Base-by-base conservation (phyloP, 1,140 invertebrate genomes). In the Pachypeltis micranthus region DNA sequence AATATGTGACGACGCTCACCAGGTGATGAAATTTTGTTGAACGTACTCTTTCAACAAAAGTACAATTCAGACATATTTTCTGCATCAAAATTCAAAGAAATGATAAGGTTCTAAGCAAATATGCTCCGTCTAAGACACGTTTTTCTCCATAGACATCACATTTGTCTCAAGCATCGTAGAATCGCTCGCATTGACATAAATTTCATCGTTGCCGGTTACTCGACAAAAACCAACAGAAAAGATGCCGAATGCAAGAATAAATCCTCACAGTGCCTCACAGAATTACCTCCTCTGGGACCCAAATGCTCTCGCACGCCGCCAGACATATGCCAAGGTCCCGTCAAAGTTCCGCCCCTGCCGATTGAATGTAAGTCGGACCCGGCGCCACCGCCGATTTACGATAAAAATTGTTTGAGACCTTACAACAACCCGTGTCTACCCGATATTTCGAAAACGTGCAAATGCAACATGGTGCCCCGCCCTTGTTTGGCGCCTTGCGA, bases 401-500 rank as follows among this genome's bases (percentile, higher is more conserved):
- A 51, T 21, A 14, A 4, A 51, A 16, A 21, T 24, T 62, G 44
- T 25, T n/a, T 51, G 1, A 47, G 60, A n/a, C 60, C 60, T 7
- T 62, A 62, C 44, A 29, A 28, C 1, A 62, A 54, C 25, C 60
- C 60, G 1, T 62, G 60, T 24, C 34, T 34, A 14, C 59, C 59
- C 1, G 10, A 62, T 25, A 19, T 34, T 1, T 31, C 3, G 2
- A 29, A 29, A n/a, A 2, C 12, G 12, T 62, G 60, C 19, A 10
- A 21, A 14, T n/a, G 44, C 1, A 12, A 23, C 39, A 27, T 29
- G 34, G 19, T 54, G 1, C 27, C 16, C 26, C 27, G 21, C 1
- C 12, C 60, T 25, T 29, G 60, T 62, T 1, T 7, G 54, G 25
- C 60, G 10, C 47, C 60, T 26, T 62, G 60, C 24, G 31, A 26